A percentile compares a stretch with the other conserved stretches of the same genome.
Conservation (phyloP, 2,888 invertebrate genomes). For the Arge pagana region DNA sequence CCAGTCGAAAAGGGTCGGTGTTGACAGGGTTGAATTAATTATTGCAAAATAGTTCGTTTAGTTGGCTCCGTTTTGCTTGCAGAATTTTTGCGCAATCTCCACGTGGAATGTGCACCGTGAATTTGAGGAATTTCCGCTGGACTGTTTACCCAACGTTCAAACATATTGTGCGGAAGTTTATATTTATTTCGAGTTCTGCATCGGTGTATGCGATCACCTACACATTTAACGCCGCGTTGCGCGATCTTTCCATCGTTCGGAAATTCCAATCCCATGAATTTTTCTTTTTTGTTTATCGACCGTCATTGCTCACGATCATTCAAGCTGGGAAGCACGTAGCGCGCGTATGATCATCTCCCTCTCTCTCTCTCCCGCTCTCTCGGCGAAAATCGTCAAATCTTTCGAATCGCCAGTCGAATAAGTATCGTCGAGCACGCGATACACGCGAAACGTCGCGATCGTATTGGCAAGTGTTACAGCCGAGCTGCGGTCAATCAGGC, state of each 20-base stretch:
- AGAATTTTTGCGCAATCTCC: constrained; percentile 50
- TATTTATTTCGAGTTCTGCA: constrained; percentile 8
- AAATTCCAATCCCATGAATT: too few species aligned
- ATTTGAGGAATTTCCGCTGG: constrained; percentile 8
- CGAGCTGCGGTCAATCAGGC: constrained; percentile 46
- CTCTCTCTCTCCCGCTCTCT: not conserved
- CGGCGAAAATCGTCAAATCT: not conserved
- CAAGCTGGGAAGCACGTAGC: not conserved
- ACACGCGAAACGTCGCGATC: not conserved
- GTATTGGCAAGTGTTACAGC: constrained; percentile 38
- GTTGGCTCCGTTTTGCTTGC: constrained; percentile 47
- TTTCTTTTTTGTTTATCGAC: too few species aligned
- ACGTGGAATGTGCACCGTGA: constrained; percentile 38
- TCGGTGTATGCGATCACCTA: too few species aligned
- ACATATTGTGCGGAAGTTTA: constrained; percentile 3
- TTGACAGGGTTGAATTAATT: constrained; percentile 56
- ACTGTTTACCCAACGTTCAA: not conserved
- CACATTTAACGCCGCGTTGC: too few species aligned
- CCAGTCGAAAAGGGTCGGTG: too few species aligned
- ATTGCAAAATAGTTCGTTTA: constrained; percentile 54
- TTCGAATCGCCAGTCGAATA: not conserved
- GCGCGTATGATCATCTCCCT: not conserved
- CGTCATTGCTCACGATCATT: too few species aligned
- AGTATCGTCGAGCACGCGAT: too few species aligned
- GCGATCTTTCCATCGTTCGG: too few species aligned